Base-by-base conservation (phyloP, 2,888 invertebrate genomes). In the Cantharis rufa region DNA sequence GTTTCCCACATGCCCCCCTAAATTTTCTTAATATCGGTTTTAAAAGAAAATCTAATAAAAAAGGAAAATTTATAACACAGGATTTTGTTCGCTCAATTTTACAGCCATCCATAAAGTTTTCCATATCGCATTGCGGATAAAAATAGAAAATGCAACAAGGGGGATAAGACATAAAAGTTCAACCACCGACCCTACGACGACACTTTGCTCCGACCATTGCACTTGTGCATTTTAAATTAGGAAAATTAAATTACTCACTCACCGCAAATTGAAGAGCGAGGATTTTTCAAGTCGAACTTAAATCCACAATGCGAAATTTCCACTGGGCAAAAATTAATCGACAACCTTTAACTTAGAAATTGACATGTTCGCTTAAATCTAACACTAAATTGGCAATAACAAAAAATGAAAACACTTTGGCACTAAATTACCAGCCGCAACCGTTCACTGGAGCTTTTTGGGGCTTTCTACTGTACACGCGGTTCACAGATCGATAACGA, bases 401-500 rank as follows among this genome's bases (percentile, higher is more conserved):
- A 64, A 62, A 69, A 72, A 71, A 66, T 66, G 62, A 32, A 24
- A 71, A 66, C 77, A 74, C 73, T 80, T 81, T 81, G 79, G 80
- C 81, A 81, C 81, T 76, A 71, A 66, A 75, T 48, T 75, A 77
- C 75, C 79, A 78, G 79, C 61, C 74, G 80, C 80, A 81, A 80
- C 82, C 80, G 81, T 79, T 76, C 80, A 81, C 81, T 78, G 75
- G 82, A 81, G 81, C 82, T 82, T 83, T 84, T 83, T 78, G 80
- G 81, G 82, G 83, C 84, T 84, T 85, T 84, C 84, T 81, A 84
- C 82, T 82, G 83, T 83, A 86, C 87, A 87, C 87, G 87, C 87
- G 87, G 87, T 86, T 82, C 76, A 77, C 75, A 77, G 85, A 88
- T 88, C 88, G 87, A 88, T 88, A 87, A 84, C 86, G 86, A 86